A percentile compares a stretch with the other conserved stretches of the same genome.
These are phyloP conservation scores for Umimayanthus kanabou DNA, from an alignment of 92 coral and sea anemone species.

Conservation along the genomic window DNA sequence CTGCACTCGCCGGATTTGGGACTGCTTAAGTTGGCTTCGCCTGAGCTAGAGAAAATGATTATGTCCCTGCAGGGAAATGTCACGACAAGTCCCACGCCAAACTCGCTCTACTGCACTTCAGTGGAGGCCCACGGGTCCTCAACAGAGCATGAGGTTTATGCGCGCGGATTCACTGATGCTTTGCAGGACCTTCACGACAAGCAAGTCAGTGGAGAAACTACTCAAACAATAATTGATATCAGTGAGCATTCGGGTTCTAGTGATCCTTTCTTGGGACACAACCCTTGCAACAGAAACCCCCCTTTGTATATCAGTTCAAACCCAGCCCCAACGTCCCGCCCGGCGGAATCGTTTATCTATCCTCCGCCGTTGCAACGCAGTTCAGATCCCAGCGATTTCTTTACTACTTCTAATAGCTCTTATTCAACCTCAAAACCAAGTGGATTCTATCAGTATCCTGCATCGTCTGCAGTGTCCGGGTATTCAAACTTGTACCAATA, in stretches of 20 bases:
- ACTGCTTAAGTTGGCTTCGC: constrained; percentile 97
- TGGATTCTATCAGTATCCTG: constrained; percentile 70
- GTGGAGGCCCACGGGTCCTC: constrained; percentile 63
- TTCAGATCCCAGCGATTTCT: constrained; percentile 74
- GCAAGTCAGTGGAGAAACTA: constrained; percentile 72
- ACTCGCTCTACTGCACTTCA: constrained; percentile 72
- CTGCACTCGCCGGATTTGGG: constrained; percentile 95
- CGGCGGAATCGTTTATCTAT: constrained; percentile 66
- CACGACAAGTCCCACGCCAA: constrained; percentile 79
- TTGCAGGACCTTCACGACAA: constrained; percentile 97
- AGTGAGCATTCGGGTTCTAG: constrained; percentile 73
- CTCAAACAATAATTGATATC: constrained; percentile 69
- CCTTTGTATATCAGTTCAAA: constrained; percentile 56
- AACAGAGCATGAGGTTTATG: constrained; percentile 68
- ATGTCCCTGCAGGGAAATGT: constrained; percentile 93
- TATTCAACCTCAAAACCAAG: constrained; percentile 69
- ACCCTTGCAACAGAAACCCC: constrained; percentile 56
- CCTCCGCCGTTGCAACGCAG: constrained; percentile 58
- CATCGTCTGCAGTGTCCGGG: constrained; percentile 55
- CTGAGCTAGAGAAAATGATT: constrained; percentile 97
- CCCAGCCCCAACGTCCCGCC: constrained; percentile 67
- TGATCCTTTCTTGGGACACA: constrained; percentile 91
- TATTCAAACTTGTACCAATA: constrained; percentile 74
- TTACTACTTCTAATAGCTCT: constrained; percentile 58
- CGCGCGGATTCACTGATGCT: constrained; percentile 97